Evolutionary conservation across 1,140 invertebrate genomes (phyloP).

Genomic region (Heliconius himera): DNA sequence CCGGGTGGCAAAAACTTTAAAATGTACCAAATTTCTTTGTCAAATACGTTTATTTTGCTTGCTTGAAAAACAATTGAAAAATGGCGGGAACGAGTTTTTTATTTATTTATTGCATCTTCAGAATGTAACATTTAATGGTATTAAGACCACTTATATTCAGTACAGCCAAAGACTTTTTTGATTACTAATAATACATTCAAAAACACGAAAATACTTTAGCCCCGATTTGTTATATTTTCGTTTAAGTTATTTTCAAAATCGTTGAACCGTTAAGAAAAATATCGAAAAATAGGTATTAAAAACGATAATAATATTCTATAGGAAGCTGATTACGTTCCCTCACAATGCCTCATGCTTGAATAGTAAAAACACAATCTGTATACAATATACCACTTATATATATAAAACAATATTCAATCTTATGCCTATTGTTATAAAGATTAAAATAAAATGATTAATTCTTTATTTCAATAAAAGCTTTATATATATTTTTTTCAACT

Average conservation of each 20-base stretch:
- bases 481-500: conserved; percentile 19
- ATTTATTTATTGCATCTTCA: no score
- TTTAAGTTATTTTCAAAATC: background rate
- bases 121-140: no score
- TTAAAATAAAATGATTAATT: background rate
- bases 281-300: conserved; percentile 27
- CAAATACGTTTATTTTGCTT: no score
- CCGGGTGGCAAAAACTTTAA: no score
- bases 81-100: no score
- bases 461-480: background rate
- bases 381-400: conserved; percentile 23
- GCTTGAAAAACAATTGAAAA: no score
- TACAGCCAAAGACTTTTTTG: no score
- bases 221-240: background rate
- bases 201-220: no score
- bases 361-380: conserved; percentile 38
- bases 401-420: background rate
- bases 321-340: conserved; percentile 33
- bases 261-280: background rate
- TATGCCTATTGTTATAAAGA: background rate
- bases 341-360: conserved; percentile 39
- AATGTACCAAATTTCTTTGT: no score
- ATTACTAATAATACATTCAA: no score
- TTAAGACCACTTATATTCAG: no score
- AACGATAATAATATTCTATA: conserved; percentile 34